Conservation (phyloP, 1,140 invertebrate species). For the Drosophila sulfurigaster region DNA sequence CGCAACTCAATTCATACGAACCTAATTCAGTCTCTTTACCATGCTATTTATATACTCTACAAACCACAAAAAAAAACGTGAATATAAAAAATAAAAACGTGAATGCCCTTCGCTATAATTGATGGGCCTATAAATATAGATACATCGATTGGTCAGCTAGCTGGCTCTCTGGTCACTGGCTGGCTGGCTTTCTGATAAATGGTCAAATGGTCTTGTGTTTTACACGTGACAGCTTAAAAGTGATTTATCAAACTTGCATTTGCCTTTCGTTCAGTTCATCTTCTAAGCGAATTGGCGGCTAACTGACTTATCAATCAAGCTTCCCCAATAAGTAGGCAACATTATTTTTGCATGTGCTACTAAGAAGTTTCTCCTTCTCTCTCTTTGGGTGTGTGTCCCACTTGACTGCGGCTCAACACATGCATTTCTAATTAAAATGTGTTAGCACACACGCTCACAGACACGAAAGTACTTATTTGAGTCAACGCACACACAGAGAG, state of each 20-base stretch:
- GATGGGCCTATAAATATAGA: constrained; percentile 60
- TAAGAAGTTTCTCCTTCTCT: neutral
- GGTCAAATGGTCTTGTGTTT: constrained; percentile 34
- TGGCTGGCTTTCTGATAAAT: constrained; percentile 63
- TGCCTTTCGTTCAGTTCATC: neutral
- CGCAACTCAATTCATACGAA: constrained; percentile 55
- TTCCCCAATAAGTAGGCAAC: constrained; percentile 45
- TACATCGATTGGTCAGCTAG: constrained; percentile 35
- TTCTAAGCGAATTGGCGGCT: constrained; percentile 10
- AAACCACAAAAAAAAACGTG: constrained; percentile 11
- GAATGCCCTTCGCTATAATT: constrained; percentile 46
- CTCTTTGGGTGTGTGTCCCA: too few species aligned
- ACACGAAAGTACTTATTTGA: constrained; percentile 68
- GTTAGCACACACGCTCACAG: constrained; percentile 29
- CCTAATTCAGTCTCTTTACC: constrained; percentile 50
- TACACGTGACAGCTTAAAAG: constrained; percentile 66
- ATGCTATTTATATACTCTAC: constrained; percentile 25
- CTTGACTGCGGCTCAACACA: constrained; percentile 46
- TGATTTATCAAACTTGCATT: constrained; percentile 68
- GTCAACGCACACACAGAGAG: constrained; percentile 30
- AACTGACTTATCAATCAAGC: constrained; percentile 70
- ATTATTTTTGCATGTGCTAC: neutral
- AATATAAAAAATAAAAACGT: constrained; percentile 16
- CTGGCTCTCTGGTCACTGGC: constrained; percentile 9
- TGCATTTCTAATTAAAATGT: constrained; percentile 75